Base-by-base conservation (phyloP, 1,140 invertebrate species). In the Diorhabda elongata region DNA sequence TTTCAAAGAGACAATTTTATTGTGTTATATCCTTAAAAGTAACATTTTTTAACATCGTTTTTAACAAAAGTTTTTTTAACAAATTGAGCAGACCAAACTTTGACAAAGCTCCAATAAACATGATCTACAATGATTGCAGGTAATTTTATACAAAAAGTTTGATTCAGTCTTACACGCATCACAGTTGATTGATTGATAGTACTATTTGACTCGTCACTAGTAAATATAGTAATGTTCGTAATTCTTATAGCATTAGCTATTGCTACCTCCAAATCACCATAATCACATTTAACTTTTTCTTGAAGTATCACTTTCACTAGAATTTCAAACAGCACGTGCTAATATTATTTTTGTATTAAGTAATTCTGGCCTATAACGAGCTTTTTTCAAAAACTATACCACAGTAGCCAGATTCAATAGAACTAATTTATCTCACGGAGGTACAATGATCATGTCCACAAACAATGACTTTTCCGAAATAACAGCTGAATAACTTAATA, bases 301-400 rank as follows among this genome's bases (percentile, higher is more conserved):
- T 58, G 56, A 42, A 44, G 61, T 9, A 44, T 58, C 60, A 5
- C 26, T 41, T n/a, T 44, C 60, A 59, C 47, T 45, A 64, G 59
- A 8, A 62, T 58, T 44, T 42, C 41, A 65, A 47, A 9, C 64
- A n/a, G 8, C 9, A 5, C 43, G 7, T 45, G 62, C 60, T 65
- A 91, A 72, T n/a, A 87, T 86, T 73, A 89, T 81, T 44, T 89
- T 88, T 65, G 90, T 72, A 61, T 81, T 82, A 74, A 86, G 85
- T 4, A 90, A 80, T 73, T 87, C 84, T 56, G 81, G 75, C 26
- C 74, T 62, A 71, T 86, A 74, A 26, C 83, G 83, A 79, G 92
- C 82, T 79, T 86, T 80, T 58, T 89, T 76, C 47, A 94, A 77
- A 84, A 91, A 95, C 77, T 26, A 26, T 26, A 26, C 26, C 1